phyloP scores from a whole-genome alignment of 2,797 vertebrate genomes.

The Oophaga sylvatica region DNA sequence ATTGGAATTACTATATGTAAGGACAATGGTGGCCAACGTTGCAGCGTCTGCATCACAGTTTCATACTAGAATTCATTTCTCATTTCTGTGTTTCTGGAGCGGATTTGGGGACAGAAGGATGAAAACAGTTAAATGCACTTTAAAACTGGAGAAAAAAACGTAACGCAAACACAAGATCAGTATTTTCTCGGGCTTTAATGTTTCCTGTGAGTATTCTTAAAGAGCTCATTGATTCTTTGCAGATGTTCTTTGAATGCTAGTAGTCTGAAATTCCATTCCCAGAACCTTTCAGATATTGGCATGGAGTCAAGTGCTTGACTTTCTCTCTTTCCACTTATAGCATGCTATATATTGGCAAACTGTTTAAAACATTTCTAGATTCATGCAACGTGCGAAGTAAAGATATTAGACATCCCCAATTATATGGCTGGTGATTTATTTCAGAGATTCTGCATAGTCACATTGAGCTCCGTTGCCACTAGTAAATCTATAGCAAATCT shows the following conservation, averaged over 20 bases:
- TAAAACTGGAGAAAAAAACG: constrained; percentile 41
- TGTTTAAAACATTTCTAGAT: constrained; percentile 39
- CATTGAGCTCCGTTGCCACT: neutral
- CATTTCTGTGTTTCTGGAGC: neutral
- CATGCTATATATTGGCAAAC: constrained; percentile 50
- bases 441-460: constrained; percentile 41
- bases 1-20: neutral
- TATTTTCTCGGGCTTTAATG: constrained; percentile 52
- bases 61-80: neutral
- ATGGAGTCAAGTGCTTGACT: constrained; percentile 51
- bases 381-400: constrained; percentile 36
- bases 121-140: constrained; percentile 15
- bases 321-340: constrained; percentile 48
- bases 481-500: constrained; percentile 39
- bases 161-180: constrained; percentile 48
- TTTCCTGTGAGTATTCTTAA: constrained; percentile 58
- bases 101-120: constrained; percentile 31
- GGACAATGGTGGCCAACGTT: neutral
- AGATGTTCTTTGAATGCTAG: constrained; percentile 59
- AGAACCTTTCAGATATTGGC: constrained; percentile 57
- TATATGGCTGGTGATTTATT: constrained; percentile 30
- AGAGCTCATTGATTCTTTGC: constrained; percentile 62
- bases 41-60: neutral
- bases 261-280: constrained; percentile 58
- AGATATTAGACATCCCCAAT: constrained; percentile 36